A percentile compares a stretch with the other conserved stretches of the same genome.
These are phyloP conservation scores for Neelides folsomi DNA, from an alignment of 2,888 invertebrate species.

Conservation along the genomic window DNA sequence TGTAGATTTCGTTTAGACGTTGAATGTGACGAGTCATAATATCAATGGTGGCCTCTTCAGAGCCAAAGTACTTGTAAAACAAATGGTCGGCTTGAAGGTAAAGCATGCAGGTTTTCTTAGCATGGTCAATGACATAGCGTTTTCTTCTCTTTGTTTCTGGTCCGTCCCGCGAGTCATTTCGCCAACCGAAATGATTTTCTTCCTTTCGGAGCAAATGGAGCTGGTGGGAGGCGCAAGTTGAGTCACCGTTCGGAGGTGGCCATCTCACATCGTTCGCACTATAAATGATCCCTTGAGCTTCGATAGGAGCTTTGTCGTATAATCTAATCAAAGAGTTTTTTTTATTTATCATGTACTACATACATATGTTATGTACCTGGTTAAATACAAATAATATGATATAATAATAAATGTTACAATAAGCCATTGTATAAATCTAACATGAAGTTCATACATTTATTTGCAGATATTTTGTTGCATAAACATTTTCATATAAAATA, in stretches of 20 bases:
- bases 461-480: too few species aligned
- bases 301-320: background rate
- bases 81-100: conserved; percentile 93
- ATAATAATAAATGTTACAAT: background rate
- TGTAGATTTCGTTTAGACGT: conserved; percentile 55
- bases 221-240: conserved; percentile 49
- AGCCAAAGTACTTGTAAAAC: conserved; percentile 86
- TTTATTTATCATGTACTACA: background rate
- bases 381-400: background rate
- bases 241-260: conserved; percentile 37
- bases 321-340: too few species aligned
- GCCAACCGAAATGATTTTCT: conserved; percentile 8
- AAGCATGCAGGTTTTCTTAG: conserved; percentile 85
- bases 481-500: too few species aligned
- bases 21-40: conserved; percentile 90
- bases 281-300: background rate
- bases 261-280: conserved; percentile 52
- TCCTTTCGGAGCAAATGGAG: conserved; percentile 40
- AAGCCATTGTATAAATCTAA: too few species aligned
- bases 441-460: too few species aligned
- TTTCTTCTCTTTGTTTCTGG: conserved; percentile 14
- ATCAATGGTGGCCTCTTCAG: conserved; percentile 86
- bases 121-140: conserved; percentile 54
- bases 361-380: background rate
- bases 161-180: conserved; percentile 1